Conservation (phyloP, 2,797 vertebrate genomes). For the Nyctibius grandis region DNA sequence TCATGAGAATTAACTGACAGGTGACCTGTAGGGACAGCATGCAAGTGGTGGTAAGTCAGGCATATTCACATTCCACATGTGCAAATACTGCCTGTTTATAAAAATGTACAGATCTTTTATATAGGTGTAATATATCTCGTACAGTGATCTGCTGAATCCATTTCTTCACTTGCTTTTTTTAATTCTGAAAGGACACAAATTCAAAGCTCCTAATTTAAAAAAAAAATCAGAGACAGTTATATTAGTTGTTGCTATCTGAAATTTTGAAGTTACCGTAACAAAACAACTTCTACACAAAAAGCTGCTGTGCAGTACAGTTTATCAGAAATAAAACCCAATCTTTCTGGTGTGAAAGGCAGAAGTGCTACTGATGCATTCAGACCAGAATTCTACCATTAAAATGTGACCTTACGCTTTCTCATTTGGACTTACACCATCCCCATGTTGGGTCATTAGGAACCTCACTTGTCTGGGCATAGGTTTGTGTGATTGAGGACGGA, state of each 20-base stretch:
- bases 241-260: background rate
- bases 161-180: background rate
- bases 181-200: background rate
- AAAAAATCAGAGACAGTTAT: background rate
- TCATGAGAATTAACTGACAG: background rate
- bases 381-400: background rate
- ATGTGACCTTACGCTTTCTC: background rate
- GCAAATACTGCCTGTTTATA: background rate
- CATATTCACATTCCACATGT: background rate
- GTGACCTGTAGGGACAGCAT: background rate
- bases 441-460: background rate
- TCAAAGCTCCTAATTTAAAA: background rate
- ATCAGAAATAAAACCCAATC: background rate
- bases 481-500: background rate
- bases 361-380: background rate
- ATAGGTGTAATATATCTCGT: background rate
- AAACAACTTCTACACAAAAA: background rate
- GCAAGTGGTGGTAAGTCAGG: background rate
- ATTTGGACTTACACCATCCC: background rate
- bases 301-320: background rate
- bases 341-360: background rate
- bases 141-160: background rate
- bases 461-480: background rate
- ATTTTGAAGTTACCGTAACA: background rate
- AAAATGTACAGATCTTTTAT: background rate